Conservation (phyloP, 2,113 vertebrate genomes). For the Melanocharis versteri region DNA sequence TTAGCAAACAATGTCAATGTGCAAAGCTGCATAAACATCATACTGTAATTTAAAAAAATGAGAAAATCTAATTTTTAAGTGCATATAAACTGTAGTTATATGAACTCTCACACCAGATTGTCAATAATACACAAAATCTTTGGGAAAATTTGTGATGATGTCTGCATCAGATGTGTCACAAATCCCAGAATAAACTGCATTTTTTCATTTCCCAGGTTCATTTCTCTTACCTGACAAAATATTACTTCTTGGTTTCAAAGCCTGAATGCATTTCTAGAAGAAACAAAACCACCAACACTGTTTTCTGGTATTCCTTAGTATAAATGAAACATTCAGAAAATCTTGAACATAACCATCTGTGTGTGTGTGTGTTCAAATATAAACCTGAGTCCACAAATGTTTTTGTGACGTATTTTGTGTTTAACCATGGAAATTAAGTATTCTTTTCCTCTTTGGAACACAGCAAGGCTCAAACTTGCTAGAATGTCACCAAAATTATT, state of each 20-base stretch:
- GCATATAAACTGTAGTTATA: background rate
- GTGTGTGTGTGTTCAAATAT: background rate
- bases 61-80: background rate
- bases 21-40: background rate
- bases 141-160: background rate
- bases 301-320: background rate
- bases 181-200: background rate
- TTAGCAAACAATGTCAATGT: background rate
- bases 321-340: background rate
- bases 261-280: background rate
- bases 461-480: background rate
- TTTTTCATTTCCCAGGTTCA: background rate
- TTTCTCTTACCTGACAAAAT: background rate
- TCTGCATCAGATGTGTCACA: background rate
- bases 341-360: background rate
- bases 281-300: background rate
- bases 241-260: background rate
- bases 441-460: background rate
- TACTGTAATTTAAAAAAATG: rapidly evolving
- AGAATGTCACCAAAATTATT: background rate
- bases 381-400: background rate
- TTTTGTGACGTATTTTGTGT: background rate
- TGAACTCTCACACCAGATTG: background rate
- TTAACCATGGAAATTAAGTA: background rate
- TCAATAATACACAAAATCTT: background rate